These are phyloP conservation scores for Stratiolaelaps scimitus DNA, from an alignment of 1,140 invertebrate species.

Conservation along the genomic window DNA sequence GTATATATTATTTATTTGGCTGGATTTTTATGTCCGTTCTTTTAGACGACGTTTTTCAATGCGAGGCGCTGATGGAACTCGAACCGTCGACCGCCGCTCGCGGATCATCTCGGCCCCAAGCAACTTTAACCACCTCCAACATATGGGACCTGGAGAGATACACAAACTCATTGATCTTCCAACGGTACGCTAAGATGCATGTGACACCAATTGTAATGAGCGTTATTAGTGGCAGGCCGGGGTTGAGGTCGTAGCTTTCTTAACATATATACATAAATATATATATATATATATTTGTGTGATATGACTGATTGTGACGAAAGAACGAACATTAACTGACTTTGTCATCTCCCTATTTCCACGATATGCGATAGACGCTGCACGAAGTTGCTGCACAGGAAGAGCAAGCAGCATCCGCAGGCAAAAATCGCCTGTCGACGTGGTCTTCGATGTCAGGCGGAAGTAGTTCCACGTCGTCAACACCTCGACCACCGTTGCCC, in stretches of 20 bases:
- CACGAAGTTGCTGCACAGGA: slow-evolving; percentile 23
- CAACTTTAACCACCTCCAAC: slow-evolving; percentile 95
- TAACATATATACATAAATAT: no score
- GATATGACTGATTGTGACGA: no score
- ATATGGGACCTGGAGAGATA: slow-evolving; percentile 93
- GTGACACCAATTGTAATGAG: neutral
- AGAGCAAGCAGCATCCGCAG: neutral
- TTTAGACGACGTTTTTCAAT: slow-evolving; percentile 32
- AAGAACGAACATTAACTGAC: slow-evolving; percentile 30
- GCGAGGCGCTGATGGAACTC: slow-evolving; percentile 31
- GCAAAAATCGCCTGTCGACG: slow-evolving; percentile 24
- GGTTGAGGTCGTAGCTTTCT: no score
- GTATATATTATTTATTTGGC: slow-evolving; percentile 17
- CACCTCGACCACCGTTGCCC: slow-evolving; percentile 23
- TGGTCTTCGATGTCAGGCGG: slow-evolving; percentile 27
- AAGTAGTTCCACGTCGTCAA: slow-evolving; percentile 25
- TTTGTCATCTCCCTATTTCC: neutral
- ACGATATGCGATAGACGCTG: neutral
- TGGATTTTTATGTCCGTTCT: neutral
- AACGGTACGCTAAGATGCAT: slow-evolving; percentile 42
- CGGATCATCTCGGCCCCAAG: slow-evolving; percentile 92
- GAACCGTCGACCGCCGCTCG: slow-evolving; percentile 67
- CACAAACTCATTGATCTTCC: slow-evolving; percentile 82
- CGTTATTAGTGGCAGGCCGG: neutral
- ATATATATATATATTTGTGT: no score